Percentiles rank a stretch among this genome's conserved stretches.
phyloP scores from a whole-genome alignment of 1,140 invertebrate species.

The Reticulitermes speratus region DNA sequence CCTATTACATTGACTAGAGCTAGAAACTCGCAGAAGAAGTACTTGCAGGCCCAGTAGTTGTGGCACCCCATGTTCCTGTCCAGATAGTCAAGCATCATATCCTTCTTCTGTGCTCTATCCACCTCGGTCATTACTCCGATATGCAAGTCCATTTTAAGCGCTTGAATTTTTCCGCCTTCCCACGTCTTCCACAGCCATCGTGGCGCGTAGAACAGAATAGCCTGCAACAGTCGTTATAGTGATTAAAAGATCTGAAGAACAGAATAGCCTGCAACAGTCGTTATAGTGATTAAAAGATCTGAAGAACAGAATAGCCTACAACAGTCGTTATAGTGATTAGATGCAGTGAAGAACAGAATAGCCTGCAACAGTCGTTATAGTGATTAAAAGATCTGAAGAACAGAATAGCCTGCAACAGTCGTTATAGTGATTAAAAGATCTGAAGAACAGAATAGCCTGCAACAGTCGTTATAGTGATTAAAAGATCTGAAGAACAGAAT shows the following conservation, averaged over 20 bases:
- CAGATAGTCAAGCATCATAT: constrained; percentile 90
- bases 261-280: constrained; percentile 78
- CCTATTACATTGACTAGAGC: constrained; percentile 88
- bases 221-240: constrained; percentile 60
- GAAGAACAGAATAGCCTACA: constrained; percentile 94
- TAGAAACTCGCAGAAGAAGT: constrained; percentile 89
- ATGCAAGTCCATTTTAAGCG: constrained; percentile 93
- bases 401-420: too few species aligned
- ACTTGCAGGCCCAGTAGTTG: constrained; percentile 95
- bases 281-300: constrained; percentile 57
- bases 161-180: constrained; percentile 94
- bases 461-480: too few species aligned
- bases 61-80: constrained; percentile 89
- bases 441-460: too few species aligned
- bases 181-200: constrained; percentile 96
- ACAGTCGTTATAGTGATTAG: constrained; percentile 37
- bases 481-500: constrained; percentile 96
- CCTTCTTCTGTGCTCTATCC: constrained; percentile 94
- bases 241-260: constrained; percentile 79
- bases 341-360: constrained; percentile 91
- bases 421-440: too few species aligned
- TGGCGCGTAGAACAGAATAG: constrained; percentile 94
- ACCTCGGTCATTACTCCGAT: constrained; percentile 88
- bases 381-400: too few species aligned
- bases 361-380: constrained; percentile 64